Evolutionary conservation across 2,888 invertebrate genomes (phyloP).

Genomic region (Drosophila lacicola): DNA sequence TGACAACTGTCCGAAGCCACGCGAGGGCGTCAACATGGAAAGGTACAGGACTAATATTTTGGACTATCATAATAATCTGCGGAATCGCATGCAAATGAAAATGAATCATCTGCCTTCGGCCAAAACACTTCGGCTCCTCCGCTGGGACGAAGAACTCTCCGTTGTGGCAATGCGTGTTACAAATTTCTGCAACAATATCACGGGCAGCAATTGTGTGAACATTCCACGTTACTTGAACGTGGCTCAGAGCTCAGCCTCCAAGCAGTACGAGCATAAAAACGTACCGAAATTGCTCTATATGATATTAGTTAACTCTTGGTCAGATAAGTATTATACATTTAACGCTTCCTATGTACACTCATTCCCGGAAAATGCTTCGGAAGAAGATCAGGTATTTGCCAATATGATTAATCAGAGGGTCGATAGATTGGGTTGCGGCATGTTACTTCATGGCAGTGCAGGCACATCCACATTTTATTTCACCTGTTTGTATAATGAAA

Average conservation of each 20-base stretch:
- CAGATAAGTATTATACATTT: too few relatives aligned
- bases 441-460: background rate
- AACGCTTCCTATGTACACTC: too few relatives aligned
- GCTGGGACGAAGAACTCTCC: slow-evolving; percentile 41
- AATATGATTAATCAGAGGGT: slow-evolving; percentile 1
- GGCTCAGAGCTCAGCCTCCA: slow-evolving; percentile 3
- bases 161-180: slow-evolving; percentile 52
- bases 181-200: slow-evolving; percentile 33
- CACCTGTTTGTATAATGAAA: slow-evolving; percentile 14
- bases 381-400: background rate
- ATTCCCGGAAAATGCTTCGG: too few relatives aligned
- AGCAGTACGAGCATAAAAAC: too few relatives aligned
- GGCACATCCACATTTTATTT: background rate
- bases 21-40: slow-evolving; percentile 18
- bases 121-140: background rate
- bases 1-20: slow-evolving; percentile 8
- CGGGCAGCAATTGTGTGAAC: slow-evolving; percentile 26
- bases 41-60: background rate
- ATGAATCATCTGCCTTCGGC: too few relatives aligned
- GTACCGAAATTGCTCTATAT: too few relatives aligned
- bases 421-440: slow-evolving; percentile 13
- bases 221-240: slow-evolving; percentile 33
- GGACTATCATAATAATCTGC: slow-evolving; percentile 8
- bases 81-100: too few relatives aligned
- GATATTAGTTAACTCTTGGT: too few relatives aligned